Evolutionary conservation across 1,140 invertebrate genomes (phyloP), one percentile per base, ranked within the genome.

Genomic region (Diabrotica undecimpunctata): DNA sequence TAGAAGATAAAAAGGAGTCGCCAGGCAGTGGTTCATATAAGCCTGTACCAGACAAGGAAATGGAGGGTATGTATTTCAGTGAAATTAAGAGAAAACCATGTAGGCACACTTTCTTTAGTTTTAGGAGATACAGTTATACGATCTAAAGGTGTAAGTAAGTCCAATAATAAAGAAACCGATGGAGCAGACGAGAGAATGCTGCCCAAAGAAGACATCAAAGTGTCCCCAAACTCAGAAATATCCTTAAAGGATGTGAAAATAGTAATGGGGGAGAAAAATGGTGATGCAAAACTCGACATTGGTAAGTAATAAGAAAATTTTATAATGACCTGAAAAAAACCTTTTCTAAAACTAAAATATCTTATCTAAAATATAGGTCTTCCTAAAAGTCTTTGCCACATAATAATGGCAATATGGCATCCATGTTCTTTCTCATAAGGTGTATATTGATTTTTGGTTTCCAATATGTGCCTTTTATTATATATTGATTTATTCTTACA

Each of bases 261-360:
- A 68, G 85, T 87, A 39, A 81, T 83, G 35, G 84, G 80, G 36
- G 87, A 88, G 72, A 85, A 87, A 62, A 94, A 94, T 84, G 92
- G 92, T 0, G 92, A 94, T 75, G 89, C 92, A 0, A 94, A 93
- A 80, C 87, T 95, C 52, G 90, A 95, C 73, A 91, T 94, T 46
- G 87, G 90, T 80, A 81, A 80, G 84, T 85, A 8, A 62, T 37
- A 25, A 25, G 25, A 25, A 25, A 1, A 25, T 25, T 25, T 25
- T 25, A 1, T 25, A 25, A 25, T 25, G 25, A 25, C 25, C 4
- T 25, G 4, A 25, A n/a, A n/a, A n/a, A n/a, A n/a, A n/a, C n/a
- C n/a, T n/a, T n/a, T n/a, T n/a, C n/a, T n/a, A n/a, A n/a, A n/a
- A n/a, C n/a, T n/a, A n/a, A n/a, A n/a, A n/a, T n/a, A n/a, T n/a